Evolutionary conservation across 2,888 invertebrate species (phyloP).

Genomic region (Sericinus montela): DNA sequence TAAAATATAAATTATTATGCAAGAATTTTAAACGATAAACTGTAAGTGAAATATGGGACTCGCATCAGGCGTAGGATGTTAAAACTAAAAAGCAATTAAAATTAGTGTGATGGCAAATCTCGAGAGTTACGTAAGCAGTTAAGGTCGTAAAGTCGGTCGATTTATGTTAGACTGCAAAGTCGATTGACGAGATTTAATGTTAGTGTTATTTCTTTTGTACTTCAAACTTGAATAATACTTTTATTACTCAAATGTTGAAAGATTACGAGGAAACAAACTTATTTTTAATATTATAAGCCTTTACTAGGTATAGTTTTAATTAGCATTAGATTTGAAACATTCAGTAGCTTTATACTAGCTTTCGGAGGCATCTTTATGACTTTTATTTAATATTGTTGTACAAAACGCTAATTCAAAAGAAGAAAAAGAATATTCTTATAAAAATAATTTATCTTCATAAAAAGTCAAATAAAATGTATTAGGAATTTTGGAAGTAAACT

Average conservation of each 20-base stretch:
- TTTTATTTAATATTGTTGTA: too few relatives aligned
- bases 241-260: not conserved
- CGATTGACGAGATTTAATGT: constrained; percentile 30
- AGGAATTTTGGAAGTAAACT: too few relatives aligned
- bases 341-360: too few relatives aligned
- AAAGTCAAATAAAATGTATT: too few relatives aligned
- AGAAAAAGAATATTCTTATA: too few relatives aligned
- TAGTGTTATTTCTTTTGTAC: constrained; percentile 35
- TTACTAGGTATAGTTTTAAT: not conserved
- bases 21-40: constrained; percentile 47
- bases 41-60: constrained; percentile 48
- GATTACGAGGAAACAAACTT: not conserved
- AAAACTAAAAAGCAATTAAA: constrained; percentile 63
- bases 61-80: constrained; percentile 1
- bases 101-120: constrained; percentile 64
- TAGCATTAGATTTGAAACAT: too few relatives aligned
- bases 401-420: too few relatives aligned
- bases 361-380: too few relatives aligned
- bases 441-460: too few relatives aligned
- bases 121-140: constrained; percentile 53
- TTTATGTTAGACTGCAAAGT: constrained; percentile 50
- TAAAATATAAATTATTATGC: not conserved
- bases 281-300: not conserved
- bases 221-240: constrained; percentile 22
- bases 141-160: constrained; percentile 56